These are phyloP conservation scores for Pomphorhynchus laevis DNA, from an alignment of 1,140 invertebrate species.

Conservation along the genomic window DNA sequence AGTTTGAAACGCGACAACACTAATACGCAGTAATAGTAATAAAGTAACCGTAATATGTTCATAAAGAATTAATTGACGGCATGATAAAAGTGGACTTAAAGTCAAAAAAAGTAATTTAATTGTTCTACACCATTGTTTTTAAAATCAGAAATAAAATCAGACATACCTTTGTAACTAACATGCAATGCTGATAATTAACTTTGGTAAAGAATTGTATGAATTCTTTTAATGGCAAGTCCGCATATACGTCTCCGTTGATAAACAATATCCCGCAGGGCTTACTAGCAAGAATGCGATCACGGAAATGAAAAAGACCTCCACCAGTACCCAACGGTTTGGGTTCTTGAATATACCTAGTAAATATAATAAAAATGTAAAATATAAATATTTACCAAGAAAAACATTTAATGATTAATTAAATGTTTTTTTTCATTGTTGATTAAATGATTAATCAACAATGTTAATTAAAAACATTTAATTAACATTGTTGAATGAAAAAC, in stretches of 20 bases:
- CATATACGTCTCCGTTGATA: constrained; percentile 85
- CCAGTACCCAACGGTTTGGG: constrained; percentile 66
- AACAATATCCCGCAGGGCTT: constrained; percentile 62
- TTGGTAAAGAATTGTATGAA: constrained; percentile 47
- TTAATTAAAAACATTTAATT: neutral
- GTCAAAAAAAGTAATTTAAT: no score
- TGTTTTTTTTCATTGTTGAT: neutral
- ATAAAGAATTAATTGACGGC: no score
- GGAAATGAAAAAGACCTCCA: constrained; percentile 77
- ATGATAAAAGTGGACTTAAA: no score
- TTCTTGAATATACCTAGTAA: constrained; percentile 50
- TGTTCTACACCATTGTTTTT: no score
- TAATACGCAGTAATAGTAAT: no score
- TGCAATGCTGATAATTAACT: no score
- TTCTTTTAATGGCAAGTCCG: constrained; percentile 57
- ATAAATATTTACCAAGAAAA: no score
- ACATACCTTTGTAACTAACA: no score
- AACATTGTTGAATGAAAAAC: neutral
- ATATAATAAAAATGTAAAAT: constrained; percentile 7
- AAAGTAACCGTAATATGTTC: no score
- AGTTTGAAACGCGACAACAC: no score
- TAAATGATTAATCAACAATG: neutral
- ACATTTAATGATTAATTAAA: no score
- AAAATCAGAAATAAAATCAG: no score
- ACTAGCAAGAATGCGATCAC: constrained; percentile 48